Base-by-base conservation (phyloP, 1,140 invertebrate species). In the Nebria ingens region DNA sequence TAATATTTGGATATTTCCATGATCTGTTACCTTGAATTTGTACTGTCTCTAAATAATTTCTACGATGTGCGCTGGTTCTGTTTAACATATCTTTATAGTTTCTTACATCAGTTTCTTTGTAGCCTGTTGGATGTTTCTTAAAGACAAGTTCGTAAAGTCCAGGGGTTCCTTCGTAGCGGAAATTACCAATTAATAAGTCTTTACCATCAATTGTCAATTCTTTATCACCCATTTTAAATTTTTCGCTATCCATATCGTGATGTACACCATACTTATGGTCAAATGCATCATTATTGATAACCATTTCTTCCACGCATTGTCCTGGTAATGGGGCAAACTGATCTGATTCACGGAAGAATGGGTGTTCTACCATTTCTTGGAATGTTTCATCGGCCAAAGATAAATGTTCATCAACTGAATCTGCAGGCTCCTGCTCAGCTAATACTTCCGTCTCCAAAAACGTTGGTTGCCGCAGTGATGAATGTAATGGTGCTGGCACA, bases 41-140 rank as follows among this genome's bases (percentile, higher is more conserved):
- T 55, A 25, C 53, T 34, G 49, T 54, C 19, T 50, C 12, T 42
- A 64, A 38, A 56, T 56, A 60, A 55, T 62, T 58, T 50, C 51
- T 29, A 54, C 56, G 55, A 56, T 64, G 56, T 17, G 57, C 61
- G 55, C 59, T 63, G n/a, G 59, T 60, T 51, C 42, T 49, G 53
- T 53, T 21, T 45, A 65, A 57, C 51, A 65, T 63, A 20, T 61
- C 51, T 53, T 56, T 59, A 61, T 66, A 66, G 25, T 51, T 56
- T 22, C 54, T 19, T 52, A 59, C 56, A 58, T 66, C 62, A 34
- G 55, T 21, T 34, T 53, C 12, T 23, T 55, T 61, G 25, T 61
- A 62, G 19, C 13, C 51, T 11, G 4, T 29, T n/a, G 59, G 62
- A n/a, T 63, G 22, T 40, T 56, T 58, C 53, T 62, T 54, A 54